A percentile compares a stretch with the other conserved stretches of the same genome.
phyloP scores from a whole-genome alignment of 2,888 invertebrate species.

The Desoria tigrina region DNA sequence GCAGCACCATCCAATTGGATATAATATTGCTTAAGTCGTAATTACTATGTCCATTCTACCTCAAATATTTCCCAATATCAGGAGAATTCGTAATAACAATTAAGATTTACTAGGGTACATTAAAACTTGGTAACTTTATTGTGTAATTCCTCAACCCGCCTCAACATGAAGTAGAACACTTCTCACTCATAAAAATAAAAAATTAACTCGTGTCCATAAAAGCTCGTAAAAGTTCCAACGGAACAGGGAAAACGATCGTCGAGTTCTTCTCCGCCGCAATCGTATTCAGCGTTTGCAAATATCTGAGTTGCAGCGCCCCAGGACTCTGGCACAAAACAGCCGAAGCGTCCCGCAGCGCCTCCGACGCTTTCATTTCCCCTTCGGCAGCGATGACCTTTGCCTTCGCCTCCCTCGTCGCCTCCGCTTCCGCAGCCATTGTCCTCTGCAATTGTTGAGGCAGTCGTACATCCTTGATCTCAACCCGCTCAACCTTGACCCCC shows the following conservation, averaged over 20 bases:
- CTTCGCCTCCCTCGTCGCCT: slow-evolving; percentile 59
- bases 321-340: slow-evolving; percentile 93
- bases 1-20: too few species aligned
- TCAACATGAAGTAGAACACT: too few species aligned
- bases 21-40: too few species aligned
- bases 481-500: slow-evolving; percentile 39
- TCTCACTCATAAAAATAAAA: too few species aligned
- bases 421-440: slow-evolving; percentile 60
- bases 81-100: too few species aligned
- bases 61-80: too few species aligned
- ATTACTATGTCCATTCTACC: too few species aligned
- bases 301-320: slow-evolving; percentile 88
- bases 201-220: slow-evolving; percentile 56
- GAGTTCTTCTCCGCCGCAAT: slow-evolving; percentile 94
- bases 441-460: slow-evolving; percentile 32
- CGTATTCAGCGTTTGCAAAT: slow-evolving; percentile 78
- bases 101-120: too few species aligned
- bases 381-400: slow-evolving; percentile 88
- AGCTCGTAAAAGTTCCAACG: slow-evolving; percentile 72
- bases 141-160: too few species aligned
- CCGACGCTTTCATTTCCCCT: slow-evolving; percentile 92
- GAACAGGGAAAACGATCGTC: slow-evolving; percentile 89
- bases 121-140: too few species aligned
- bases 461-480: slow-evolving; percentile 39
- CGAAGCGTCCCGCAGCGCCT: slow-evolving; percentile 90